Evolutionary conservation across 2,797 vertebrate species (phyloP), one percentile per base, ranked within the genome.

Genomic region (Acanthurus lineatus): DNA sequence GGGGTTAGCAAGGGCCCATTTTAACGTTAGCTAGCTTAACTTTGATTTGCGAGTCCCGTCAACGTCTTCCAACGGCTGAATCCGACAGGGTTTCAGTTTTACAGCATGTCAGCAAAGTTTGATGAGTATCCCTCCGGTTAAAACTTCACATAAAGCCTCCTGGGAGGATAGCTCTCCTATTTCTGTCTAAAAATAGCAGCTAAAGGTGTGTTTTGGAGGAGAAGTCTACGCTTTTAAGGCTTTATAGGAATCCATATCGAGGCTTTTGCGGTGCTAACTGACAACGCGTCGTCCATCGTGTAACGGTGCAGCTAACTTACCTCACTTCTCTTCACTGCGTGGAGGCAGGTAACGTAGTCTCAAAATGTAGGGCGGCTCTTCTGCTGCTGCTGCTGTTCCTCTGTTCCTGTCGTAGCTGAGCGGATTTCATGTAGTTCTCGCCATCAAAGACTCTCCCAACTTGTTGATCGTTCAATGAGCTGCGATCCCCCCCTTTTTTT

Each of bases 231-330:
- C 6, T 35, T 35, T 47, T 44, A 1, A 35, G 32, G 32, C 42
- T 44, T 11, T 14, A 6, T 28, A 6, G 11, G 22, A 28, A 9
- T 22, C 15, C 11, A 1, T 17, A n/a, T 6, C 3, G 51, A 48
- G 4, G 4, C 59, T 62, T 45, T 56, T 32, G 48, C 28, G 5
- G 1, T 15, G 16, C 11, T 17, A 40, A 25, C 75, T 1, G 61
- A 54, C 63, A 38, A 47, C 1, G 62, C 22, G n/a, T 40, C 53
- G 74, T 38, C 25, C 51, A 35, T 49, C 42, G 5, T 25, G 74
- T 88, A 89, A 91, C 89, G 84, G 87, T 90, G 69, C 80, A 1
- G 59, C 3, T 7, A 0, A 76, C 91, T 86, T 62, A 92, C 91
- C 90, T 91, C 64, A 32, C 12, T n/a, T 28, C 59, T 15, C 74